Evolutionary conservation across 2,113 vertebrate species (phyloP).

Genomic region (Narcine bancroftii): DNA sequence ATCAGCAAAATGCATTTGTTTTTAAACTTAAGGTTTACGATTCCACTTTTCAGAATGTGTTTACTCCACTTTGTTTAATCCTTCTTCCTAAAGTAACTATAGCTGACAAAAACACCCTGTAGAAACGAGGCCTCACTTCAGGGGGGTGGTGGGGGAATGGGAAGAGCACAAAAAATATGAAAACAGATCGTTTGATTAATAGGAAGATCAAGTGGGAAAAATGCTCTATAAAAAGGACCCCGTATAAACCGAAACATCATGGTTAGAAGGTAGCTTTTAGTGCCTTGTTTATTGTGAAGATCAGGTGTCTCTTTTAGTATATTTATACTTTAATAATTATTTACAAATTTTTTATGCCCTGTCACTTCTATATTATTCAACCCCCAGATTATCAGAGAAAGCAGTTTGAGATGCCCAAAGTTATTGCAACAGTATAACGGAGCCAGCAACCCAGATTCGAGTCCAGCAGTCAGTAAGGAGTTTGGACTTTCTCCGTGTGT

Average conservation of each 20-base stretch:
- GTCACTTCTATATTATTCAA: neutral
- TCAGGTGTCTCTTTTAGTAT: neutral
- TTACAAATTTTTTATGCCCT: too few relatives aligned
- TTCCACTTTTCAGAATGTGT: neutral
- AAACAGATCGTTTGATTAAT: neutral
- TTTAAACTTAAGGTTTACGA: neutral
- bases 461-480: too few relatives aligned
- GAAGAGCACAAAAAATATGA: neutral
- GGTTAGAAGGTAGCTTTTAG: neutral
- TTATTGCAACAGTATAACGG: too few relatives aligned
- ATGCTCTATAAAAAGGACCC: neutral
- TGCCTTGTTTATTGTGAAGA: neutral
- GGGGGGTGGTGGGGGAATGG: neutral
- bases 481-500: too few relatives aligned
- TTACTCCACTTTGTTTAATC: neutral
- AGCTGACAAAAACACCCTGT: neutral
- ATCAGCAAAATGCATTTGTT: neutral
- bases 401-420: neutral
- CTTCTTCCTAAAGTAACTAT: neutral
- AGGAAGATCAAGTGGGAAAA: neutral
- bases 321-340: too few relatives aligned
- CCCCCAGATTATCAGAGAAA: neutral
- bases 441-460: too few relatives aligned
- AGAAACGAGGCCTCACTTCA: neutral
- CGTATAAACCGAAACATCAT: neutral